Percentiles rank a stretch among this genome's conserved stretches.
Conservation (phyloP, 2,113 vertebrate species). For the Erpornis zantholeuca region DNA sequence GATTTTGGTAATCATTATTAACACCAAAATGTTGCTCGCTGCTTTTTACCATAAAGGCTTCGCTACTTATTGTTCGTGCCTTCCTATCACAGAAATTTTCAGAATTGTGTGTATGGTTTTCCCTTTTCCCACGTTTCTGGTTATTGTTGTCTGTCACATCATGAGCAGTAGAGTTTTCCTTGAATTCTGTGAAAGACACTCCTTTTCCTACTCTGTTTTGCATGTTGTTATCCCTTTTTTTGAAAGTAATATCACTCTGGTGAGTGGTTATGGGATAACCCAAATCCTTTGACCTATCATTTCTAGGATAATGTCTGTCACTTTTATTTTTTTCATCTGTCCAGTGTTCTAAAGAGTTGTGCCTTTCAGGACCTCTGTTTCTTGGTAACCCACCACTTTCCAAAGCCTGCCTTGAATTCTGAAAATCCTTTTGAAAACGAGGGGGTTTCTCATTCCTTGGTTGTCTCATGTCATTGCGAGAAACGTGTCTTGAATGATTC, state of each 20-base stretch:
- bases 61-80: constrained; percentile 71
- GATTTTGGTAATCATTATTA: constrained; percentile 73
- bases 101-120: constrained; percentile 78
- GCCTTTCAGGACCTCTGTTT: constrained; percentile 79
- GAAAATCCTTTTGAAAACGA: constrained; percentile 89
- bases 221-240: constrained; percentile 80
- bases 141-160: constrained; percentile 75
- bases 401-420: constrained; percentile 80
- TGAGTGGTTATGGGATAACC: constrained; percentile 64
- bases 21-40: constrained; percentile 76
- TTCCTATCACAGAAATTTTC: constrained; percentile 81
- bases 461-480: constrained; percentile 80
- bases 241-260: constrained; percentile 72
- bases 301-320: constrained; percentile 75
- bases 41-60: constrained; percentile 74
- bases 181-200: constrained; percentile 68
- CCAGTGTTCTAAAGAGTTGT: constrained; percentile 74
- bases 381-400: constrained; percentile 75
- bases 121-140: constrained; percentile 81
- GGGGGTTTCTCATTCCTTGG: constrained; percentile 91
- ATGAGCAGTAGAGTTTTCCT: constrained; percentile 72
- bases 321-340: constrained; percentile 77
- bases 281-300: constrained; percentile 81
- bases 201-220: constrained; percentile 74
- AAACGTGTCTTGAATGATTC: constrained; percentile 75